A percentile compares a stretch with the other conserved stretches of the same genome.
Conservation (phyloP, 2,113 vertebrate genomes). For the Raja brachyura region DNA sequence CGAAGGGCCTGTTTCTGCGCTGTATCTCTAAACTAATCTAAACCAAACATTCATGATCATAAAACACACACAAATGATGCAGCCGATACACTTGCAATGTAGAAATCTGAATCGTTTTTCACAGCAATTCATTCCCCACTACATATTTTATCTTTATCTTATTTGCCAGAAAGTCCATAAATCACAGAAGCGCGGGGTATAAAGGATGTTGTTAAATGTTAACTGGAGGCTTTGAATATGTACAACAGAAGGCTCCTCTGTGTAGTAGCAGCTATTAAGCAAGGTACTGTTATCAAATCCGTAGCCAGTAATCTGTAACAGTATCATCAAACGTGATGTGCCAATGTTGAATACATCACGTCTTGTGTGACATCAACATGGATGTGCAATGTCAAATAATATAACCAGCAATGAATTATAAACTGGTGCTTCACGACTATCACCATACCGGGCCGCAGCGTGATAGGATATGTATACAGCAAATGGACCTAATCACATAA, state of each 20-base stretch:
- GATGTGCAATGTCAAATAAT: slow-evolving; percentile 23
- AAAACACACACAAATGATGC: not conserved
- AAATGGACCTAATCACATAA: slow-evolving; percentile 17
- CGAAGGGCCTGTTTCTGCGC: too few species aligned
- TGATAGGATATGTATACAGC: slow-evolving; percentile 13
- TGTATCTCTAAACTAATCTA: too few species aligned
- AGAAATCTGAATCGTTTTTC: not conserved
- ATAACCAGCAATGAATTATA: not conserved
- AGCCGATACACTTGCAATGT: not conserved
- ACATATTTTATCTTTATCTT: slow-evolving; percentile 26
- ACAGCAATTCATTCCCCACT: slow-evolving; percentile 17
- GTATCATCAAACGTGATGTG: not conserved
- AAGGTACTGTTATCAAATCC: not conserved
- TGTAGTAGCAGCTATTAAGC: not conserved
- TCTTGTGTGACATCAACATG: not conserved
- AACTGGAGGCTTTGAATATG: not conserved
- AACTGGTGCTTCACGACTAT: not conserved
- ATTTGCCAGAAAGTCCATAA: slow-evolving; percentile 10
- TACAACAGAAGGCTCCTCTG: not conserved
- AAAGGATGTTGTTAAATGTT: not conserved
- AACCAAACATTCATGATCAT: not conserved
- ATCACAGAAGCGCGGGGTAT: not conserved
- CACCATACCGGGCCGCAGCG: not conserved
- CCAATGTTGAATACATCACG: not conserved
- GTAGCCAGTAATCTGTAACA: not conserved